These are phyloP conservation scores for Harlomillsia oculata DNA, from an alignment of 1,140 invertebrate species.

Conservation along the genomic window DNA sequence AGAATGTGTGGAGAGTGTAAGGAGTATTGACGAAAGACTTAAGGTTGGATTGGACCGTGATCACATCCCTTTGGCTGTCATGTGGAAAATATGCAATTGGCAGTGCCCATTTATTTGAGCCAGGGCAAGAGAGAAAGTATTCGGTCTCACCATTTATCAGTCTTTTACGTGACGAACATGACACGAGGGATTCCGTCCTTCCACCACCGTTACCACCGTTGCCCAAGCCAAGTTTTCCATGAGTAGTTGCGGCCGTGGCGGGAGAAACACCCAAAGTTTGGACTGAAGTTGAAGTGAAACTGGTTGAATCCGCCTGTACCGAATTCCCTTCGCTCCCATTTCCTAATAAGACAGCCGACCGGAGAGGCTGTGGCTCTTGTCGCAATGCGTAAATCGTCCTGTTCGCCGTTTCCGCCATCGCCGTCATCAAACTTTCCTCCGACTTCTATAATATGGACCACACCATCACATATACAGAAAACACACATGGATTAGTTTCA, in stretches of 20 bases:
- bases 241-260: not conserved
- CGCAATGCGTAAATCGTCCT: constrained; percentile 34
- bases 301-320: constrained; percentile 22
- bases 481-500: too few species aligned
- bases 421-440: constrained; percentile 31
- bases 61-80: not conserved
- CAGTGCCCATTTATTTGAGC: too few species aligned
- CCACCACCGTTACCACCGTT: not conserved
- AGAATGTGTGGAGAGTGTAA: too few species aligned
- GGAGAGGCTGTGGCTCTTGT: constrained; percentile 20
- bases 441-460: constrained; percentile 29
- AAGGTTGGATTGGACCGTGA: too few species aligned
- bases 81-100: too few species aligned
- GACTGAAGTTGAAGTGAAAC: not conserved
- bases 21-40: too few species aligned
- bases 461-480: too few species aligned
- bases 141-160: constrained; percentile 28
- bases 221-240: too few species aligned
- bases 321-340: constrained; percentile 26
- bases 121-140: too few species aligned
- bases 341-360: constrained; percentile 21
- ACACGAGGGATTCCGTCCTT: constrained; percentile 11
- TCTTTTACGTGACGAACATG: constrained; percentile 27
- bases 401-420: constrained; percentile 22
- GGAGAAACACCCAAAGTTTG: not conserved